These are phyloP conservation scores for Drosophila tropicalis DNA, from an alignment of 1,140 invertebrate genomes.

Conservation along the genomic window DNA sequence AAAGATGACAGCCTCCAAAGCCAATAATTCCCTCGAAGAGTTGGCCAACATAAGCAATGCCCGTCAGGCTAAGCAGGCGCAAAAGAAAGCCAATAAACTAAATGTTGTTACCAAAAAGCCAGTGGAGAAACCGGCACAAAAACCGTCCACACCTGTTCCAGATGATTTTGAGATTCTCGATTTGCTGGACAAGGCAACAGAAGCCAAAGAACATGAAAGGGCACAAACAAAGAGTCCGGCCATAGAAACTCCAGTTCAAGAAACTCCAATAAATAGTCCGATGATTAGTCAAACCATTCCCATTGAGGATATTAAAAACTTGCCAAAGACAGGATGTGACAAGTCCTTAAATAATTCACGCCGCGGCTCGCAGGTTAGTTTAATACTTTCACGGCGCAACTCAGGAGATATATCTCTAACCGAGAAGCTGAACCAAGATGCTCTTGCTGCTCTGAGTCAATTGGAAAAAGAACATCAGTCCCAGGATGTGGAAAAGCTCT, in stretches of 20 bases:
- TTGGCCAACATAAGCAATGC: slow-evolving; percentile 60
- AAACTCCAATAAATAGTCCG: slow-evolving; percentile 1
- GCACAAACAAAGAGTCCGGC: slow-evolving; percentile 67
- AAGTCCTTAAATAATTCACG: slow-evolving; percentile 70
- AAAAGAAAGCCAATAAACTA: slow-evolving; percentile 27
- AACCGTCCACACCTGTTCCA: slow-evolving; percentile 58
- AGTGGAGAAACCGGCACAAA: neutral
- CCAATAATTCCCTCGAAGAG: slow-evolving; percentile 63
- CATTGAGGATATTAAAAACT: slow-evolving; percentile 71
- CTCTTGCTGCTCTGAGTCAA: slow-evolving; percentile 36
- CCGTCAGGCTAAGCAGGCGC: slow-evolving; percentile 50
- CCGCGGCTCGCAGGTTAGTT: slow-evolving; percentile 66
- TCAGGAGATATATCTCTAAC: slow-evolving; percentile 56
- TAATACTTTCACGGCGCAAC: slow-evolving; percentile 51
- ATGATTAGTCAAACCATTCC: neutral
- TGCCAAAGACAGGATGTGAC: slow-evolving; percentile 76
- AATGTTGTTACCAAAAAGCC: neutral
- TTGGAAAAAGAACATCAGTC: slow-evolving; percentile 43
- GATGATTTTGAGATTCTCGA: slow-evolving; percentile 72
- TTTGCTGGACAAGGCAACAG: slow-evolving; percentile 61
- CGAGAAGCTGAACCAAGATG: slow-evolving; percentile 61
- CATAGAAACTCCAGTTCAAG: neutral
- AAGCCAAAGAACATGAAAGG: slow-evolving; percentile 57
- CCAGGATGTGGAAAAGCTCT: slow-evolving; percentile 49
- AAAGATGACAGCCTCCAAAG: slow-evolving; percentile 34